These are phyloP conservation scores for Porites cylindrica DNA, from an alignment of 92 coral and sea anemone genomes.

Conservation along the genomic window DNA sequence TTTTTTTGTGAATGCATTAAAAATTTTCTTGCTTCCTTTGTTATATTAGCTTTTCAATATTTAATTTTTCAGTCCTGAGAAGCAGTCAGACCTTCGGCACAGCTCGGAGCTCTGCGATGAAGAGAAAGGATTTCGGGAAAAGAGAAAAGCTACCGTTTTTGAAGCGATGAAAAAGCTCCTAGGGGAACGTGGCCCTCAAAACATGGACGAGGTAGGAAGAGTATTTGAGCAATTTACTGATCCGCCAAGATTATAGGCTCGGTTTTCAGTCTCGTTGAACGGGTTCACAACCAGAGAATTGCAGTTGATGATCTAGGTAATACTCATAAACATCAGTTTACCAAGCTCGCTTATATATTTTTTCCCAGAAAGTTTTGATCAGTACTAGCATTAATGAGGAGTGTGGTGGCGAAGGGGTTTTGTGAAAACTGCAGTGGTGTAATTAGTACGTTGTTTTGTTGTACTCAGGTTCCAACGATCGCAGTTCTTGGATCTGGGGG, in stretches of 20 bases:
- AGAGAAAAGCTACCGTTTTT: slow-evolving; percentile 44
- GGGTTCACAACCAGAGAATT: not conserved
- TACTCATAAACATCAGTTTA: no score
- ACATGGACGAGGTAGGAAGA: slow-evolving; percentile 50
- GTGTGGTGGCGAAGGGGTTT: no score
- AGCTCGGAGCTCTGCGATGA: slow-evolving; percentile 63
- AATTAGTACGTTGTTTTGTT: not conserved
- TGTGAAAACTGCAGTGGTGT: not conserved
- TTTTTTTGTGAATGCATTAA: not conserved
- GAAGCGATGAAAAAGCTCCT: slow-evolving; percentile 47
- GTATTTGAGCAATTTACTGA: not conserved
- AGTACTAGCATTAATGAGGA: no score
- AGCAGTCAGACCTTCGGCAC: slow-evolving; percentile 46
- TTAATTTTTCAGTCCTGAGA: slow-evolving; percentile 14
- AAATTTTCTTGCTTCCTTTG: not conserved
- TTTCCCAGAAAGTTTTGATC: no score
- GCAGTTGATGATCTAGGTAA: no score
- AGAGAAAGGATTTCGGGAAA: slow-evolving; percentile 38
- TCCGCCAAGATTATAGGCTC: no score
- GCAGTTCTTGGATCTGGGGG: slow-evolving; percentile 81
- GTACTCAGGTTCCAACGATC: slow-evolving; percentile 69
- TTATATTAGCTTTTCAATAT: not conserved
- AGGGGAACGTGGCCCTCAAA: slow-evolving; percentile 52
- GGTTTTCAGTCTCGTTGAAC: not conserved
- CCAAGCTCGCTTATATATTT: no score